Percentiles rank a stretch among this genome's conserved stretches.
phyloP scores from a whole-genome alignment of 2,797 vertebrate species.

The Octomys mimax region DNA sequence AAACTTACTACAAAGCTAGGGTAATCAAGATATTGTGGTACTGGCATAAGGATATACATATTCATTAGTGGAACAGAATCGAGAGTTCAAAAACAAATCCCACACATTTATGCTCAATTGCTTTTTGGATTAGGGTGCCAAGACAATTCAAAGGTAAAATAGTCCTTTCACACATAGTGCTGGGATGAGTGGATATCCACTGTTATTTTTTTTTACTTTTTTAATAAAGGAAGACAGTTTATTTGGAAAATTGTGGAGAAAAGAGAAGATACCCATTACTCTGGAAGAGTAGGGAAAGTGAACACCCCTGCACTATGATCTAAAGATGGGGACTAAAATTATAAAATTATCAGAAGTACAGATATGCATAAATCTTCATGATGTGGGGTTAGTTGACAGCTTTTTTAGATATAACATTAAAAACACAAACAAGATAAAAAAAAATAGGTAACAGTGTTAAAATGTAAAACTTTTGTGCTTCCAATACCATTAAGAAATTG shows the following conservation, averaged over 20 bases:
- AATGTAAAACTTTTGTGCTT: background rate
- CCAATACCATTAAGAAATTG: background rate
- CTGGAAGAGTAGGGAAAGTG: background rate
- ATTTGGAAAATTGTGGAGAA: background rate
- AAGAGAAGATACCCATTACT: background rate
- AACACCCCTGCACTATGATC: background rate
- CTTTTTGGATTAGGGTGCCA: conserved; percentile 64
- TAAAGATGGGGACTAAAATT: conserved; percentile 34
- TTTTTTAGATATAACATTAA: conserved; percentile 5
- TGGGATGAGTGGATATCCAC: background rate
- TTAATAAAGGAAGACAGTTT: background rate
- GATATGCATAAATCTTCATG: background rate
- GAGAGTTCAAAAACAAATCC: conserved; percentile 66
- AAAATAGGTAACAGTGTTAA: background rate
- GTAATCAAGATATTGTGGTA: conserved; percentile 59
- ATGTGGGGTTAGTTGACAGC: background rate
- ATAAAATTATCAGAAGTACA: conserved; percentile 6
- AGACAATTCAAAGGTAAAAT: conserved; percentile 12
- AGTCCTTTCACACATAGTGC: conserved; percentile 55
- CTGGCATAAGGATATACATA: conserved; percentile 73
- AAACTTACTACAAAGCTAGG: conserved; percentile 69
- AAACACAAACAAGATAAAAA: background rate
- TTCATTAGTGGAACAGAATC: conserved; percentile 62
- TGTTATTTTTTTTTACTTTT: background rate
- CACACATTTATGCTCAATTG: conserved; percentile 50